A percentile compares a stretch with the other conserved stretches of the same genome.
Conservation (phyloP, 1,140 invertebrate genomes). For the Sycobia sp. region DNA sequence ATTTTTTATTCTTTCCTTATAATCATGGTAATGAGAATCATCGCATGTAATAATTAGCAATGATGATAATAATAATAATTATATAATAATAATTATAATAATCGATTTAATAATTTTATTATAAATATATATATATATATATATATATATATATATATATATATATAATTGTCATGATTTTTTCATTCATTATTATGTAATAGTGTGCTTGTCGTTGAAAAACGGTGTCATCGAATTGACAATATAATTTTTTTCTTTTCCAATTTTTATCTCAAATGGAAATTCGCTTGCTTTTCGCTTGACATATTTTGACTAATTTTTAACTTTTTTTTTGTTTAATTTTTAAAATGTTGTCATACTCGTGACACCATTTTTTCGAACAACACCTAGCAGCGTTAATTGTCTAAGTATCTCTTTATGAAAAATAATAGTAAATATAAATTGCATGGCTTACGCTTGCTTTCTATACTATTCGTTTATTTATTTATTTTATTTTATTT, state of each 20-base stretch:
- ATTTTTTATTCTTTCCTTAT: constrained; percentile 16
- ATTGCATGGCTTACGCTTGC: constrained; percentile 25
- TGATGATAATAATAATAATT: constrained; percentile 2
- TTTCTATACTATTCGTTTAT: constrained; percentile 23
- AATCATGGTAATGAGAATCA: constrained; percentile 22
- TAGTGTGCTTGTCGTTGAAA: constrained; percentile 14
- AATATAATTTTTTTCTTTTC: constrained; percentile 12
- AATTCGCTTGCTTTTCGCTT: background rate
- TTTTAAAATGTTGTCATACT: too few relatives aligned
- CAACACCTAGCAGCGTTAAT: constrained; percentile 16
- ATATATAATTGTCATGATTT: constrained; percentile 11
- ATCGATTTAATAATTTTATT: constrained; percentile 4
- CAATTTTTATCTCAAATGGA: background rate
- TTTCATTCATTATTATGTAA: background rate
- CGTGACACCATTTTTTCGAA: constrained; percentile 4
- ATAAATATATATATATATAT: constrained; percentile 3
- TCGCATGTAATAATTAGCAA: constrained; percentile 14
- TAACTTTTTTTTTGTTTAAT: too few relatives aligned
- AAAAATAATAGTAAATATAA: constrained; percentile 33
- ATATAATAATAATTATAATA: constrained; percentile 11
- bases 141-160: background rate
- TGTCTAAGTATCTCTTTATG: constrained; percentile 28
- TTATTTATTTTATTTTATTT: constrained; percentile 4
- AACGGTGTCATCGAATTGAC: background rate
- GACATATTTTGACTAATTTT: too few relatives aligned